Base-by-base conservation (phyloP, 1,140 invertebrate genomes). In the Cydia pomonella region DNA sequence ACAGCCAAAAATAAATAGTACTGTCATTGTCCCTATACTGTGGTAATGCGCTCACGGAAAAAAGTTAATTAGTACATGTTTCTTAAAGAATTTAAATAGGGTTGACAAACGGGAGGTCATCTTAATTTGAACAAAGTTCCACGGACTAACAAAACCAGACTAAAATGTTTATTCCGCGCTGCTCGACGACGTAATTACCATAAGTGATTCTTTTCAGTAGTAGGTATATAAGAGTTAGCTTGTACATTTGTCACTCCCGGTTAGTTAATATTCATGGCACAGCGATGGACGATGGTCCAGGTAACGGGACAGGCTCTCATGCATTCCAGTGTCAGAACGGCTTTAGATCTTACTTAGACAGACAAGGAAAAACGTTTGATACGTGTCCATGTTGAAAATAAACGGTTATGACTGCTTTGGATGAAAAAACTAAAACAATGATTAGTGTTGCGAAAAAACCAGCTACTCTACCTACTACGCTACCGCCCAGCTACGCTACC, bases 181-280 rank as follows among this genome's bases (percentile, higher is more conserved):
- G 53, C 21, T n/a, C n/a, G n/a, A 59, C 21, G 53, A 18, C 21
- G 7, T 21, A 59, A 59, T 59, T 59, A 23, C 53, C 53, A 59
- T 59, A 59, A 59, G 18, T 23, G 53, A 23, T 59, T 59, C 53
- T 59, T 59, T 59, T 59, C n/a, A 53, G 50, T 53, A n/a, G 50
- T 53, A 3, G 41, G 47, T 50, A 50, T 12, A 18, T n/a, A n/a
- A 59, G 21, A 18, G 53, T 59, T 53, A 53, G n/a, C 4, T 23
- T 59, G 50, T 53, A n/a, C 47, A 50, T 50, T 50, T 50, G 47
- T 50, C 47, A n/a, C 47, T n/a, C 47, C n/a, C 4, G 12, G 47
- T 50, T 50, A 3, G 6, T 59, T 59, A 59, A 21, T 59, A 59
- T 59, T 59, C 53, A 59, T 12, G 53, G 21, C 53, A 12, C 53